Evolutionary conservation across 1,140 invertebrate species (phyloP).

Genomic region (Proctacanthus coquilletti): DNA sequence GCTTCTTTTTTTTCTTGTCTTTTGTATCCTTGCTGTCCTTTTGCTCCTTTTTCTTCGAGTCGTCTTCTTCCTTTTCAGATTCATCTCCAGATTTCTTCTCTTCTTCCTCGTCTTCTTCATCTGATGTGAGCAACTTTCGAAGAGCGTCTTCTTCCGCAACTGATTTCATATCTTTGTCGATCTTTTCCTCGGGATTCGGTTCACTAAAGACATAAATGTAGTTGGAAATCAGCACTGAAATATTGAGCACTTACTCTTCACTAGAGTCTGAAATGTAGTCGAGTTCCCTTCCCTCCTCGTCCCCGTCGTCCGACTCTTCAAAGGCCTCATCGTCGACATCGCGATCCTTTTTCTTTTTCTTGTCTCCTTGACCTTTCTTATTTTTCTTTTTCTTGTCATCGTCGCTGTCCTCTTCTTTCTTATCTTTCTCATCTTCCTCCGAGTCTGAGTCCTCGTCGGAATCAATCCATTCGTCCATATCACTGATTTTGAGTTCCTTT

Average conservation of each 20-base stretch:
- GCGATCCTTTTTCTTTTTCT: conserved; percentile 62
- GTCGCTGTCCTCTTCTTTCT: conserved; percentile 50
- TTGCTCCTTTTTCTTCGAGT: conserved; percentile 37
- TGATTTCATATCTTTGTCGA: conserved; percentile 56
- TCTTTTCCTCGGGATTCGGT: conserved; percentile 58
- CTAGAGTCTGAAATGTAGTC: conserved; percentile 79
- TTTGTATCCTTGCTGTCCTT: conserved; percentile 45
- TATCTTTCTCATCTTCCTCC: conserved; percentile 42
- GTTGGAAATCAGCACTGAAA: not conserved
- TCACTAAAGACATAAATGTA: conserved; percentile 35
- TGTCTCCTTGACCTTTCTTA: conserved; percentile 38
- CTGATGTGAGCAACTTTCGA: conserved; percentile 75
- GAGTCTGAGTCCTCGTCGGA: conserved; percentile 58
- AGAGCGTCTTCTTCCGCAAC: conserved; percentile 79
- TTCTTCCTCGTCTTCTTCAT: conserved; percentile 79
- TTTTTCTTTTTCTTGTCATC: conserved; percentile 51
- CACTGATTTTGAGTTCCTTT: conserved; percentile 70
- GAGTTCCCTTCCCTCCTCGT: conserved; percentile 82
- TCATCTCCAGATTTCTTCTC: conserved; percentile 47
- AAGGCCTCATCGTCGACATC: conserved; percentile 73
- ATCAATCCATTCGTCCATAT: conserved; percentile 88
- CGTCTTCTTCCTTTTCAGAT: conserved; percentile 37
- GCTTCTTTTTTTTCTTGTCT: conserved; percentile 37
- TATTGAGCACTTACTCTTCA: conserved; percentile 38
- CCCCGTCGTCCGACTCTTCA: conserved; percentile 93